Evolutionary conservation across 2,888 invertebrate genomes (phyloP).

Genomic region (Eupithecia subfuscata): DNA sequence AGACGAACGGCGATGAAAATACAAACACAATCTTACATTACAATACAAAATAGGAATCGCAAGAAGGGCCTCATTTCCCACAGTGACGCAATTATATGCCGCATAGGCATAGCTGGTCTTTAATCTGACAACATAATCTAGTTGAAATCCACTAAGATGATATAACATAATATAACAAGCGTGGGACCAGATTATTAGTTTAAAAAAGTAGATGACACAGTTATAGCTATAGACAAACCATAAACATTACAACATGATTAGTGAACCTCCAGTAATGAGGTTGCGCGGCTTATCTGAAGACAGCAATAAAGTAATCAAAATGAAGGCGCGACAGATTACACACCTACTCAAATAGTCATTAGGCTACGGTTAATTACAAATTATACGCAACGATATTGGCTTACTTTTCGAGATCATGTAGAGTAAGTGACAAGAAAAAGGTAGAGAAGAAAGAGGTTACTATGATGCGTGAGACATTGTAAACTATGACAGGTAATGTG

Average conservation of each 20-base stretch:
- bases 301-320: slow-evolving; percentile 22
- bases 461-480: not conserved
- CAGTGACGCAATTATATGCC: not conserved
- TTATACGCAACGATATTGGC: slow-evolving; percentile 2
- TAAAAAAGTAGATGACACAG: not conserved
- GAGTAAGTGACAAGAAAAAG: not conserved
- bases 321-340: slow-evolving; percentile 28
- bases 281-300: slow-evolving; percentile 5
- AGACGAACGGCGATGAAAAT: not conserved
- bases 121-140: not conserved
- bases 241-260: not conserved
- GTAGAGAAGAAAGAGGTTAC: not conserved
- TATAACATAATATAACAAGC: slow-evolving; percentile 2
- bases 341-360: slow-evolving; percentile 30
- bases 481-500: not conserved
- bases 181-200: not conserved
- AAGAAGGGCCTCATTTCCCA: not conserved
- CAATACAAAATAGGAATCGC: not conserved
- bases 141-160: not conserved
- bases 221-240: slow-evolving; percentile 10
- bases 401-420: not conserved
- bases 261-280: not conserved
- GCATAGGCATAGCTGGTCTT: too few relatives aligned
- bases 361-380: slow-evolving; percentile 26
- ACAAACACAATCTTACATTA: not conserved